Evolutionary conservation across 1,140 invertebrate species (phyloP).

Genomic region (Drosophila ohnishii): DNA sequence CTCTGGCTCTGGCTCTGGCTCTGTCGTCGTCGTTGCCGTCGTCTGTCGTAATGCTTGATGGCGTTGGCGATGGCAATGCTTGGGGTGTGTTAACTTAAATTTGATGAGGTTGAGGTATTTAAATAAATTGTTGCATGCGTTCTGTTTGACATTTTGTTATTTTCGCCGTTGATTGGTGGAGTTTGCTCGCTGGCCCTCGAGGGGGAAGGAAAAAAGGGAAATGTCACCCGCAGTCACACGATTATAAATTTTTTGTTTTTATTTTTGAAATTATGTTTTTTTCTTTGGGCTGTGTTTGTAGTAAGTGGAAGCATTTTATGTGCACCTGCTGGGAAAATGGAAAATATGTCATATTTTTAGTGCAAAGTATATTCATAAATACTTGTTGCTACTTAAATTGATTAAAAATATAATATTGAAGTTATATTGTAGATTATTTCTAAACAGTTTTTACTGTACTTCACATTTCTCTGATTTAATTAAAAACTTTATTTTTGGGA

Average conservation of each 20-base stretch:
- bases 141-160: constrained; percentile 82
- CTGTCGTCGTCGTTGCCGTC: constrained; percentile 20
- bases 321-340: constrained; percentile 12
- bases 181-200: constrained; percentile 21
- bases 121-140: constrained; percentile 80
- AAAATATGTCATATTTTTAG: neutral
- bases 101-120: constrained; percentile 76
- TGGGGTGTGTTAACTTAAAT: constrained; percentile 71
- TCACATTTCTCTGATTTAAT: too few species aligned
- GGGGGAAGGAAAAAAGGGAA: constrained; percentile 10
- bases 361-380: too few species aligned
- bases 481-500: too few species aligned
- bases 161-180: constrained; percentile 75
- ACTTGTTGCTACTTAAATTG: too few species aligned
- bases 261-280: neutral
- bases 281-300: neutral
- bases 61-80: constrained; percentile 24
- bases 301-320: constrained; percentile 14
- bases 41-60: constrained; percentile 44
- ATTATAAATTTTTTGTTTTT: neutral
- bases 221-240: constrained; percentile 39
- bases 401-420: too few species aligned
- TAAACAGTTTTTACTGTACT: too few species aligned
- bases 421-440: too few species aligned
- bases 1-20: neutral